Base-by-base conservation (phyloP, 1,140 invertebrate genomes). In the Dreissena rostriformis region DNA sequence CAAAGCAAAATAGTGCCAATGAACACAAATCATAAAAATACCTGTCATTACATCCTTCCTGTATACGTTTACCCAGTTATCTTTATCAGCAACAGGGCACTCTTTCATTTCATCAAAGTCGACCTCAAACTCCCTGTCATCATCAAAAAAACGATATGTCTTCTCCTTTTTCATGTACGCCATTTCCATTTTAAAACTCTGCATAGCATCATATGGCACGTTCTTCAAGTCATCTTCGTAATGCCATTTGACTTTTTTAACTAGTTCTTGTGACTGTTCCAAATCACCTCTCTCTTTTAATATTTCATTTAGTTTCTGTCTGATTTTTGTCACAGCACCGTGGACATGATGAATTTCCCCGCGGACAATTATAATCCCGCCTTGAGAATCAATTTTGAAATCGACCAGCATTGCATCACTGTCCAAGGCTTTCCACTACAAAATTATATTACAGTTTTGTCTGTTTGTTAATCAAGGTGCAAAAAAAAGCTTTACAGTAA, bases 11-110 rank as follows among this genome's bases (percentile, higher is more conserved):
- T 39, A 39, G 39, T 39, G 39, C 39, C 2, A 39, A 39, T 39
- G 39, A 39, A 39, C 39, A 39, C 4, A 39, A 39, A 39, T 39
- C 39, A 39, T 39, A 8, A 39, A 39, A 52, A 1, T 51, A 86
- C 84, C 57, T 70, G 70, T 70, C 14, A 86, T 26, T 66, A 82
- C 67, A 63, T 81, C 79, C 22, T 72, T 81, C 11, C 79, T 19
- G 0, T 65, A 7, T 0, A 81, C 79, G 28, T 39, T 73, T 11
- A 81, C 17, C 17, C 2, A n/a, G 26, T 81, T 55, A 24, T 19
- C 0, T n/a, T 73, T 39, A 65, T 81, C 79, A 65, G 53, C 17
- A 24, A 63, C 51, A 0, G 26, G 14, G 39, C 65, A 81, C 53
- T 81, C 79, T 49, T 51, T 26, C 11, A 73, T 55, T 15, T 73